Evolutionary conservation across 2,113 vertebrate species (phyloP).

Genomic region (Phoxinus phoxinus): DNA sequence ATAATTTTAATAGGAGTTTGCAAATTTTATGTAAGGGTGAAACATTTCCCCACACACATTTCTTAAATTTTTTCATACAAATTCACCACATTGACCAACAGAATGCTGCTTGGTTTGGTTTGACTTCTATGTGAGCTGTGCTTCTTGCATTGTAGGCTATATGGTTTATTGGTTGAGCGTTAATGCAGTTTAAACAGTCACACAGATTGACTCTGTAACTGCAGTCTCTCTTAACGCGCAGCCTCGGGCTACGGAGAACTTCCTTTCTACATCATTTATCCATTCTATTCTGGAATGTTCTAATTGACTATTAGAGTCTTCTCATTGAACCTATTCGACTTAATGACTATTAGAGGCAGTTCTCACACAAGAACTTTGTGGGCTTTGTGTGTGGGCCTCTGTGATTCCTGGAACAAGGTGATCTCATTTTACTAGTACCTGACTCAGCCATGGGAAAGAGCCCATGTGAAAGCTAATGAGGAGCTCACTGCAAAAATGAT

Average conservation of each 20-base stretch:
- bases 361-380: conserved; percentile 9
- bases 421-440: conserved; percentile 35
- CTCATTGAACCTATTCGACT: conserved; percentile 28
- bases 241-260: conserved; percentile 57
- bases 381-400: conserved; percentile 34
- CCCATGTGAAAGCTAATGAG: conserved; percentile 12
- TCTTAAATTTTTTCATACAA: neutral
- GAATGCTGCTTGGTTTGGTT: neutral
- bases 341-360: conserved; percentile 38
- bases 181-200: conserved; percentile 16
- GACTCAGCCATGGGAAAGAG: conserved; percentile 35
- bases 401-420: conserved; percentile 47
- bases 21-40: no score
- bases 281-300: conserved; percentile 65
- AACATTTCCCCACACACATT: neutral
- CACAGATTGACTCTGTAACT: conserved; percentile 15
- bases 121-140: neutral
- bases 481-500: conserved; percentile 12
- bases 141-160: neutral
- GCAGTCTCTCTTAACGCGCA: conserved; percentile 8
- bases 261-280: conserved; percentile 72
- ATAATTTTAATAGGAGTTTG: neutral
- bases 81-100: neutral
- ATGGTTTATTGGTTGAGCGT: conserved; percentile 6
- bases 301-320: conserved; percentile 40